Conservation (phyloP, 2,113 vertebrate genomes). For the Notechis scutatus region DNA sequence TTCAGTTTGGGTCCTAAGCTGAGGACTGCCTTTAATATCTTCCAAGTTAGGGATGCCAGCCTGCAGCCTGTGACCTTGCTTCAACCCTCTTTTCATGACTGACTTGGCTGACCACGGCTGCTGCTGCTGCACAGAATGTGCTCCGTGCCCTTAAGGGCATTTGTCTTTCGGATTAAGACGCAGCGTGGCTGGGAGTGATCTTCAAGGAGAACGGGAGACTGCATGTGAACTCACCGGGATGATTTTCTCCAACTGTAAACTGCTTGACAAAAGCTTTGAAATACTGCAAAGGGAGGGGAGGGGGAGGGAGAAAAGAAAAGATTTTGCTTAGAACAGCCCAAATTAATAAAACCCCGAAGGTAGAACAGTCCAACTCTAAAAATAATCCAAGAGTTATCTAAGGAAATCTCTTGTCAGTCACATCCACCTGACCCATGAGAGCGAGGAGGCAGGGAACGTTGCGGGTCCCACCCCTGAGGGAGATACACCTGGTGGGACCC, state of each 20-base stretch:
- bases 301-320: background rate
- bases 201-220: background rate
- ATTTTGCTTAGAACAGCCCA: constrained; percentile 6
- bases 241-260: constrained; percentile 79
- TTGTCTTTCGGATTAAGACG: background rate
- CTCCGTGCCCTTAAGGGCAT: background rate
- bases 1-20: too few species aligned
- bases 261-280: constrained; percentile 81
- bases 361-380: background rate
- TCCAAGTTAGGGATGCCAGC: background rate
- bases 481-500: too few species aligned
- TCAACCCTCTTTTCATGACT: background rate
- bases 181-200: too few species aligned
- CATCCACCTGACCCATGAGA: too few species aligned
- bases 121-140: background rate
- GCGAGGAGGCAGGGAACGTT: too few species aligned
- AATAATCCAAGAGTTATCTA: background rate
- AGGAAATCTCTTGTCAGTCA: too few species aligned
- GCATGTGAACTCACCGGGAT: constrained; percentile 74
- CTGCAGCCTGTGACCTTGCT: background rate
- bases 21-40: background rate
- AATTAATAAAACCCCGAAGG: background rate
- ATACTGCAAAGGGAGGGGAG: constrained; percentile 67
- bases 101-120: background rate
- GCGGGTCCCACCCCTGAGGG: too few species aligned